phyloP scores from a whole-genome alignment of 2,888 invertebrate genomes.

The Horisme vitalbata region DNA sequence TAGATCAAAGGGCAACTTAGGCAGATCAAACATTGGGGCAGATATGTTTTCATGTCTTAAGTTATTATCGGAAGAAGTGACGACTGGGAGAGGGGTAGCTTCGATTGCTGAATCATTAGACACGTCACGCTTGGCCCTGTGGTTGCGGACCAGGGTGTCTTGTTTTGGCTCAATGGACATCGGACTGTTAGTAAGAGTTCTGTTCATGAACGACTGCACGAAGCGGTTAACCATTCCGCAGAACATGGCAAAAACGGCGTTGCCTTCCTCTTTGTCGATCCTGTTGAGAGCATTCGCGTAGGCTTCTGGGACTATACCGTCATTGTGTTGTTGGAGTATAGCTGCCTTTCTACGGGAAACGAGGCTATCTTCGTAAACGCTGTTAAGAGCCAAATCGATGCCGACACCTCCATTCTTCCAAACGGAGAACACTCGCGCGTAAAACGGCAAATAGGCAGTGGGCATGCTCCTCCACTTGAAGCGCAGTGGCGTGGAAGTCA shows the following conservation, averaged over 20 bases:
- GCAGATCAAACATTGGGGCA: background rate
- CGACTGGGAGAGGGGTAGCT: constrained; percentile 1
- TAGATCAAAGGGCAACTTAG: background rate
- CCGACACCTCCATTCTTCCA: constrained; percentile 82
- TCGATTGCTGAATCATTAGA: constrained; percentile 16
- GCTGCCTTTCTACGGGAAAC: constrained; percentile 48
- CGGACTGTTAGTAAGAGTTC: constrained; percentile 36
- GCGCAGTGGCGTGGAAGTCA: constrained; percentile 74
- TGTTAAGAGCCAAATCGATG: constrained; percentile 59
- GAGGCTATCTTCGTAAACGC: constrained; percentile 41
- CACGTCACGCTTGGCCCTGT: constrained; percentile 54
- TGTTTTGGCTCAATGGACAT: constrained; percentile 5
- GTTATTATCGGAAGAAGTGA: constrained; percentile 3
- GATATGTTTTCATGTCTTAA: constrained; percentile 6
- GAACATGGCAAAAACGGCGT: constrained; percentile 50
- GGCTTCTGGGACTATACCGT: constrained; percentile 56
- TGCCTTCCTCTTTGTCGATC: constrained; percentile 55
- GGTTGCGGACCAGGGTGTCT: constrained; percentile 37
- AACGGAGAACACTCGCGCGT: constrained; percentile 73
- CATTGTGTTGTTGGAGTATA: constrained; percentile 64
- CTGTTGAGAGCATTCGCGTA: constrained; percentile 52
- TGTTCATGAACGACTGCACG: constrained; percentile 49
- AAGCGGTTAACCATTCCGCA: constrained; percentile 49
- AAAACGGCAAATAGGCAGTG: constrained; percentile 68
- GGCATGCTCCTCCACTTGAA: constrained; percentile 75